Base-by-base conservation (phyloP, 2,888 invertebrate species). In the Lypha dubia region DNA sequence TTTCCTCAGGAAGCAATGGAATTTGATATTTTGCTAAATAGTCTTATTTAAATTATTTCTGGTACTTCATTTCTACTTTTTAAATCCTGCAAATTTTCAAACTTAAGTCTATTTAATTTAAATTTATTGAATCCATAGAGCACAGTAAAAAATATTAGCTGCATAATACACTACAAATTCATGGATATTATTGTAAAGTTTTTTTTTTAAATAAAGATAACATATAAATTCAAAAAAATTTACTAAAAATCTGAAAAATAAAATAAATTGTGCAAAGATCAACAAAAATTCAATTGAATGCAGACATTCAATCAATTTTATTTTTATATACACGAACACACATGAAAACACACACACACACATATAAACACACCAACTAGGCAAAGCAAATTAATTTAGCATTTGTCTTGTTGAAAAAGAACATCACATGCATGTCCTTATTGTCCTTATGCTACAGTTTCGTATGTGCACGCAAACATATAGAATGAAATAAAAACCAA, bases 341-440 rank as follows among this genome's bases (percentile, higher is more conserved):
- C 7, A 35, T n/a, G n/a, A n/a, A n/a, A n/a, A n/a, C 15, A 41
- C 49, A 46, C 15, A 35, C 13, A 32, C 11, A 58, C 24, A 17
- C 0, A 41, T 32, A 49, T 8, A 32, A 4, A 58, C 15, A 24
- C 49, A 62, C 41, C 24, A 67, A 65, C 67, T 76, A 76, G 70
- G 63, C 83, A 81, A 74, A 81, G 83, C 63, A 80, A 83, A 83
- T 85, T 77, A 83, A 83, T 83, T 84, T 81, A 74, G 63, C 70
- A 84, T 81, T 81, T 84, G 81, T 82, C 84, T 84, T 84, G 74
- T 79, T 67, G n/a, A 63, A 73, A 80, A 83, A 79, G 73, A 79
- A 83, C 83, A 77, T 68, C 32, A 70, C 58, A 70, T 49, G 73
- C 38, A 70, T 44, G 62, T 79, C 70, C 53, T 77, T 68, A 65